Percentiles rank a stretch among this genome's conserved stretches.
Evolutionary conservation across 2,888 invertebrate species (phyloP).

Genomic region (Heteromurus nitidus): DNA sequence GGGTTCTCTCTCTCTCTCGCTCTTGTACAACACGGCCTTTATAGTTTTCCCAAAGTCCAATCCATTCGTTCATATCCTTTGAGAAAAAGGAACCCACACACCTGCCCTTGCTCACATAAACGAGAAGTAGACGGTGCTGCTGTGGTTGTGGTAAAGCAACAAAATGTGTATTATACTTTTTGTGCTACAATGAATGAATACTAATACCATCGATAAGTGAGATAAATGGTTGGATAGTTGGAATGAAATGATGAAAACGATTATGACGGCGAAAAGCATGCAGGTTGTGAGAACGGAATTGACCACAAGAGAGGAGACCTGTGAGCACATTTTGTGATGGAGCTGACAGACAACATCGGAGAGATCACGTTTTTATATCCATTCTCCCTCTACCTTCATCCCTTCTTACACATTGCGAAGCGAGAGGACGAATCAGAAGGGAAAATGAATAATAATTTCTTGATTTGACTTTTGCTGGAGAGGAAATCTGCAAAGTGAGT

Average conservation of each 20-base stretch:
- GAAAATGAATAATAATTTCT: too few relatives aligned
- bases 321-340: too few relatives aligned
- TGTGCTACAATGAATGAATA: slow-evolving; percentile 51
- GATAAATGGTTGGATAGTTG: slow-evolving; percentile 63
- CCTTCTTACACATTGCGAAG: too few relatives aligned
- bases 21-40: background rate
- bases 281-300: slow-evolving; percentile 41
- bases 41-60: background rate
- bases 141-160: too few relatives aligned
- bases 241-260: slow-evolving; percentile 61
- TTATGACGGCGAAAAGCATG: slow-evolving; percentile 54
- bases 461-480: too few relatives aligned
- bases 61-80: background rate
- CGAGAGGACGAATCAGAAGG: too few relatives aligned
- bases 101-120: too few relatives aligned
- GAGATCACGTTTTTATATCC: slow-evolving; percentile 13
- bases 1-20: background rate
- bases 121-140: too few relatives aligned
- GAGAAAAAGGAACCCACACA: background rate
- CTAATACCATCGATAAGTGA: slow-evolving; percentile 57
- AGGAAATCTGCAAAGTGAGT: too few relatives aligned
- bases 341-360: slow-evolving; percentile 19
- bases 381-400: background rate
- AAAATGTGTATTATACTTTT: too few relatives aligned
- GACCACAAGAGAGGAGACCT: slow-evolving; percentile 30